phyloP scores from a whole-genome alignment of 2,113 vertebrate genomes.

The Apteryx mantelli region DNA sequence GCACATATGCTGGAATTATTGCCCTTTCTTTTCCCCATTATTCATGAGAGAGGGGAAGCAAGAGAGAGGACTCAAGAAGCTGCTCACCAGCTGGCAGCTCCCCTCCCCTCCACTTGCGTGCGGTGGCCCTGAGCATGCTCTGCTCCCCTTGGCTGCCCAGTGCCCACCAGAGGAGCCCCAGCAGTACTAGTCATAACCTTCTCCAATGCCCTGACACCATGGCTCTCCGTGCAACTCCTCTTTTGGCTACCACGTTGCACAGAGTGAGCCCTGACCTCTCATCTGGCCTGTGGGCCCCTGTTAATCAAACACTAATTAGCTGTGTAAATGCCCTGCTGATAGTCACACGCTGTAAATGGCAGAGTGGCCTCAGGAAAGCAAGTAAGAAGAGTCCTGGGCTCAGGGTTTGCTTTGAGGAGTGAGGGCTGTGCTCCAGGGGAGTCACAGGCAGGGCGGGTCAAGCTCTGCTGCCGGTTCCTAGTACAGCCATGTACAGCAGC shows the following conservation, averaged over 20 bases:
- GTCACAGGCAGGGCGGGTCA: background rate
- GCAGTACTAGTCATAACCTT: background rate
- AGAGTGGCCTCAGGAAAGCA: background rate
- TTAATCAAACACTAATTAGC: slow-evolving; percentile 6
- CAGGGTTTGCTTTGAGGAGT: background rate
- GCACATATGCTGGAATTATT: background rate
- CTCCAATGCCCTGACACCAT: background rate
- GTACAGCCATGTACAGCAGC: background rate
- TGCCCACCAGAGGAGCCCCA: background rate
- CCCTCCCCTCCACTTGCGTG: background rate
- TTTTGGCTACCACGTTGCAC: background rate
- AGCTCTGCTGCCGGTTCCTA: background rate
- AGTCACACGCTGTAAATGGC: background rate
- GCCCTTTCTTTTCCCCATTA: background rate
- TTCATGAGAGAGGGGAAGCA: background rate
- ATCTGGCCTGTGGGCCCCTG: background rate
- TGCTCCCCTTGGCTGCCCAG: background rate
- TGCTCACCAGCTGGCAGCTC: background rate
- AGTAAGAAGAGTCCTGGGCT: background rate
- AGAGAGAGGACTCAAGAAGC: background rate
- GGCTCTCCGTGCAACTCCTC: background rate
- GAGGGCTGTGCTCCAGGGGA: slow-evolving; percentile 2
- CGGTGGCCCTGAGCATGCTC: background rate
- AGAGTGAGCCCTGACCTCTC: background rate
- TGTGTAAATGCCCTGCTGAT: background rate